These are phyloP conservation scores for Sebastes paucispinis DNA, from an alignment of 2,797 vertebrate genomes.

Conservation along the genomic window DNA sequence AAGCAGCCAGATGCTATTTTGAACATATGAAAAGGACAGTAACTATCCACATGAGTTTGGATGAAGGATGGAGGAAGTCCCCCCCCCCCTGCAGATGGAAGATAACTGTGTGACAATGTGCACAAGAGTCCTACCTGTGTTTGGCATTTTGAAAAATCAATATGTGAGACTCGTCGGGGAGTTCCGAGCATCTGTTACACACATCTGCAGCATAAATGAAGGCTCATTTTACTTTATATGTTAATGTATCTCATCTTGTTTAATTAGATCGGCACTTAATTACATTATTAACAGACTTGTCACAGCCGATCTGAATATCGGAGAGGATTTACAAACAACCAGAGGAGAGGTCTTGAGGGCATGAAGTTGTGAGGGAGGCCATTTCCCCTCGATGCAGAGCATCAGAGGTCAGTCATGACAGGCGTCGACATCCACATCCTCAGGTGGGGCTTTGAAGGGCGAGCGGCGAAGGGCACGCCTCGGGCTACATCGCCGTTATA, in stretches of 20 bases:
- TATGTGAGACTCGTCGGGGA: constrained; percentile 9
- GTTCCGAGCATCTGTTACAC: constrained; percentile 12
- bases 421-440: constrained; percentile 1
- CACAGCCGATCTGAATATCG: background rate
- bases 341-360: background rate
- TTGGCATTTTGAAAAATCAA: constrained; percentile 27
- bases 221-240: background rate
- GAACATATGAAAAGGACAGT: too few species aligned
- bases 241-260: background rate
- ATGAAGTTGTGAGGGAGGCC: background rate
- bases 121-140: background rate
- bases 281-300: background rate
- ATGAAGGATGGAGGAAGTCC: too few species aligned
- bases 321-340: background rate
- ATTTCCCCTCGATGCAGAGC: background rate
- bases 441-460: constrained; percentile 30
- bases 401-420: constrained; percentile 32
- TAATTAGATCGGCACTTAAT: background rate
- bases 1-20: background rate
- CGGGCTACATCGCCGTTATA: constrained; percentile 6
- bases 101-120: background rate
- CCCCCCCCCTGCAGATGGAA: background rate
- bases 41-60: too few species aligned
- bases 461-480: constrained; percentile 25
- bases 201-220: background rate